Conservation (phyloP, 2,113 vertebrate species). For the Ploceus nigricollis region DNA sequence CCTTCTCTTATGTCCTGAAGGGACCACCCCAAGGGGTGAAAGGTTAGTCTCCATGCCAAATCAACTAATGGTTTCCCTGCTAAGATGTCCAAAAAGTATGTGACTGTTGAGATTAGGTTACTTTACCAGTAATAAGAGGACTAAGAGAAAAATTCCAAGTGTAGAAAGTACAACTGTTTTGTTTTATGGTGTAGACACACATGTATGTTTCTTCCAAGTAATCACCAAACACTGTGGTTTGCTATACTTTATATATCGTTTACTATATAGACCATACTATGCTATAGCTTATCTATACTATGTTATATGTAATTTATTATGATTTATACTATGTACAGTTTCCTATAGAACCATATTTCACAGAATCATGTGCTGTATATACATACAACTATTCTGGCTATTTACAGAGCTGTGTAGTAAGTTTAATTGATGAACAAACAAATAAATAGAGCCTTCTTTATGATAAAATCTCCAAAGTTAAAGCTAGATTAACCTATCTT, state of each 20-base stretch:
- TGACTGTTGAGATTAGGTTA: constrained; percentile 38
- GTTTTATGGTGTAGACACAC: not conserved
- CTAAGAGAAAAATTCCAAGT: not conserved
- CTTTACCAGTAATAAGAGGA: not conserved
- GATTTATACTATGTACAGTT: not conserved
- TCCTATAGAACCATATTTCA: not conserved
- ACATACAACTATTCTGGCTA: not conserved
- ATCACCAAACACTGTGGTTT: not conserved
- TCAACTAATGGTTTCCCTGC: constrained; percentile 1
- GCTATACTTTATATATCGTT: not conserved
- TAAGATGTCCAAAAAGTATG: constrained; percentile 25
- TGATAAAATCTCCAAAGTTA: not conserved
- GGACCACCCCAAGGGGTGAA: constrained; percentile 46
- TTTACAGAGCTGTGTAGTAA: not conserved
- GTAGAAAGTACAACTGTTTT: not conserved
- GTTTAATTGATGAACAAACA: not conserved
- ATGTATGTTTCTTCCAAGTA: not conserved
- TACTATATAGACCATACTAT: not conserved
- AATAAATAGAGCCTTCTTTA: not conserved
- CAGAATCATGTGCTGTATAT: not conserved
- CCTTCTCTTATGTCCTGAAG: not conserved
- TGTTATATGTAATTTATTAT: not conserved
- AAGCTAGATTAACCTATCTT: not conserved
- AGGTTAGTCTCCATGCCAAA: constrained; percentile 55
- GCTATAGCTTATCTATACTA: not conserved